These are phyloP conservation scores for Epizoanthus ramosus DNA, from an alignment of 92 coral and sea anemone species.

Conservation along the genomic window DNA sequence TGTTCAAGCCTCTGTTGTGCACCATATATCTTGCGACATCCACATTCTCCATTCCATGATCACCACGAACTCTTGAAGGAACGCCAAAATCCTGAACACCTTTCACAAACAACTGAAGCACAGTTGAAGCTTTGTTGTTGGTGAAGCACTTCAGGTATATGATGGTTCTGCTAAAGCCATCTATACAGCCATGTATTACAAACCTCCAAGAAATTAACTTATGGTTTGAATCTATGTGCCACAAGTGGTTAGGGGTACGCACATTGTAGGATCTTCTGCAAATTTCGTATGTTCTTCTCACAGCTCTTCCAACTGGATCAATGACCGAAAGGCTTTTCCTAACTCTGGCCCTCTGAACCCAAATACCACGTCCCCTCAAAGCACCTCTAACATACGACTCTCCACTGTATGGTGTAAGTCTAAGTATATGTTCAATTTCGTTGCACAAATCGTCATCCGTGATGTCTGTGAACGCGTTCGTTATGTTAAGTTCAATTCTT, in stretches of 20 bases:
- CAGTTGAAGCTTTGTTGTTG: slow-evolving; percentile 20
- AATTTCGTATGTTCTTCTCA: too few relatives aligned
- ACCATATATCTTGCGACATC: background rate
- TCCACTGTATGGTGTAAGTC: background rate
- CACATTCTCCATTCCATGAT: background rate
- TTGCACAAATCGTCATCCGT: background rate
- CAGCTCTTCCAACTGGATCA: too few relatives aligned
- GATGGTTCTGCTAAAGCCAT: background rate
- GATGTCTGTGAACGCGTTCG: background rate
- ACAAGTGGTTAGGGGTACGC: background rate
- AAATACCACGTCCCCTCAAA: background rate
- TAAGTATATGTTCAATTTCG: background rate
- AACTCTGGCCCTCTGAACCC: too few relatives aligned
- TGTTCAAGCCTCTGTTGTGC: slow-evolving; percentile 10
- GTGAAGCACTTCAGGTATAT: slow-evolving; percentile 5
- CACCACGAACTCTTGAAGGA: slow-evolving; percentile 34
- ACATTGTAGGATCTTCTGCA: too few relatives aligned
- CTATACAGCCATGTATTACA: too few relatives aligned
- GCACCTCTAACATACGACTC: slow-evolving; percentile 15
- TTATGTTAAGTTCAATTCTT: background rate
- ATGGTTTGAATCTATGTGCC: slow-evolving; percentile 33
- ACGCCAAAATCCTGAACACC: slow-evolving; percentile 18
- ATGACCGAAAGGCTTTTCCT: too few relatives aligned
- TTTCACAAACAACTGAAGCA: slow-evolving; percentile 13
- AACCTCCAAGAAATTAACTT: slow-evolving; percentile 33